These are phyloP conservation scores for Plotosus lineatus DNA, from an alignment of 2,113 vertebrate species.

Conservation along the genomic window DNA sequence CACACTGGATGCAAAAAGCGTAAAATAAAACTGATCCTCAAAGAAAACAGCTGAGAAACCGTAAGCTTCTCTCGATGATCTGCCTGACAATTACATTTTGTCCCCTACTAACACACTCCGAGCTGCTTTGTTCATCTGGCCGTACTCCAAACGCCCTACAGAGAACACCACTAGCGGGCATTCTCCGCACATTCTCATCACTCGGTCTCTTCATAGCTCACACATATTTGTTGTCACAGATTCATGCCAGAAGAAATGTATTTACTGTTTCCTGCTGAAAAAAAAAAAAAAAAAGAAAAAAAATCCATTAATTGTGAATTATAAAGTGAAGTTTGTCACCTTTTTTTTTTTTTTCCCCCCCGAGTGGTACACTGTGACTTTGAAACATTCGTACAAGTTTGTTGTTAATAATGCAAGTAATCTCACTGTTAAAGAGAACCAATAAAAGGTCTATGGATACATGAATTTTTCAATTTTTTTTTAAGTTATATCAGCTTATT, in stretches of 20 bases:
- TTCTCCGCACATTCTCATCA: slow-evolving; percentile 28
- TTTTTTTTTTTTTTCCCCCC: not conserved
- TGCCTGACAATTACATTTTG: slow-evolving; percentile 61
- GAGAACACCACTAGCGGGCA: slow-evolving; percentile 35
- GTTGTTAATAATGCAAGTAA: not conserved
- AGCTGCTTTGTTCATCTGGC: slow-evolving; percentile 68
- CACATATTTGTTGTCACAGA: slow-evolving; percentile 23
- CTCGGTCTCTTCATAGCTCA: slow-evolving; percentile 2
- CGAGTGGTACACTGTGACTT: not conserved
- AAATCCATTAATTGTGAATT: not conserved
- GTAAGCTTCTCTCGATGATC: slow-evolving; percentile 50
- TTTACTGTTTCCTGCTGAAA: slow-evolving; percentile 10
- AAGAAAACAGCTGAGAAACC: slow-evolving; percentile 49
- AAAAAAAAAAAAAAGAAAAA: too few relatives aligned
- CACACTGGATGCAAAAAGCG: slow-evolving; percentile 37
- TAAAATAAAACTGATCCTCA: slow-evolving; percentile 49
- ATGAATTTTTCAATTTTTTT: too few relatives aligned
- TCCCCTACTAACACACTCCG: slow-evolving; percentile 54
- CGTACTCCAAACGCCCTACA: slow-evolving; percentile 49
- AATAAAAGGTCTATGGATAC: not conserved
- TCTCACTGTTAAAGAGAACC: not conserved
- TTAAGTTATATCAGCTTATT: not conserved
- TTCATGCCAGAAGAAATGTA: slow-evolving; percentile 25
- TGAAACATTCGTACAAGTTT: too few relatives aligned
- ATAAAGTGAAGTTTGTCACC: not conserved